Conservation (phyloP, 2,888 invertebrate species). For the Sipha maydis region DNA sequence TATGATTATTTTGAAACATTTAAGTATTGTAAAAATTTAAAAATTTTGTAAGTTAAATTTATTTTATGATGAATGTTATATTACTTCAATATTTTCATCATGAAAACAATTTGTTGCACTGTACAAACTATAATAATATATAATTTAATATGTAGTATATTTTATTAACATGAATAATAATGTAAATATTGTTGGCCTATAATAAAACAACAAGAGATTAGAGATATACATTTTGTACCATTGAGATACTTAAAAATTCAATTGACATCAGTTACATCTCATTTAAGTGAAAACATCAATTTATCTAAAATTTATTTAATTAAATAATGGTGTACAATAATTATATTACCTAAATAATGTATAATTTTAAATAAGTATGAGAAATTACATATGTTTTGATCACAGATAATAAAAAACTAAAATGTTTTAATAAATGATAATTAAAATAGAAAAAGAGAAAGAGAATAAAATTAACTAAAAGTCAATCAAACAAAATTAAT, state of each 20-base stretch:
- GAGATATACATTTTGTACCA: slow-evolving; percentile 43
- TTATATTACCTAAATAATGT: slow-evolving; percentile 15
- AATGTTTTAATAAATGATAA: background rate
- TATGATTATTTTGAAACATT: background rate
- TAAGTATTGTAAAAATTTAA: background rate
- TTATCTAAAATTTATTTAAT: slow-evolving; percentile 33
- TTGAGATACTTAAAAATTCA: slow-evolving; percentile 35
- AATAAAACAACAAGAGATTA: slow-evolving; percentile 23
- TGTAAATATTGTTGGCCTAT: background rate
- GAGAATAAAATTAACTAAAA: slow-evolving; percentile 22
- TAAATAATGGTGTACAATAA: slow-evolving; percentile 33
- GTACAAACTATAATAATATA: no score
- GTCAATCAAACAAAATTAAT: slow-evolving; percentile 4
- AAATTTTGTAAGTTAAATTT: background rate
- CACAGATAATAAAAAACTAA: slow-evolving; percentile 42
- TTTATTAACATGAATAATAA: background rate
- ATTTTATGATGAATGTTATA: background rate
- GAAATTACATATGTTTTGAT: slow-evolving; percentile 49
- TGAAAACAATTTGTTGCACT: background rate
- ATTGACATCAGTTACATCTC: slow-evolving; percentile 56
- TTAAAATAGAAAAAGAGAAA: slow-evolving; percentile 35
- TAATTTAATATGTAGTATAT: background rate
- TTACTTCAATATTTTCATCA: background rate
- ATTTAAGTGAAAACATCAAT: slow-evolving; percentile 27
- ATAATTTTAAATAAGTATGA: slow-evolving; percentile 17